Conservation (phyloP, 2,113 vertebrate species). For the Tetrax tetrax region DNA sequence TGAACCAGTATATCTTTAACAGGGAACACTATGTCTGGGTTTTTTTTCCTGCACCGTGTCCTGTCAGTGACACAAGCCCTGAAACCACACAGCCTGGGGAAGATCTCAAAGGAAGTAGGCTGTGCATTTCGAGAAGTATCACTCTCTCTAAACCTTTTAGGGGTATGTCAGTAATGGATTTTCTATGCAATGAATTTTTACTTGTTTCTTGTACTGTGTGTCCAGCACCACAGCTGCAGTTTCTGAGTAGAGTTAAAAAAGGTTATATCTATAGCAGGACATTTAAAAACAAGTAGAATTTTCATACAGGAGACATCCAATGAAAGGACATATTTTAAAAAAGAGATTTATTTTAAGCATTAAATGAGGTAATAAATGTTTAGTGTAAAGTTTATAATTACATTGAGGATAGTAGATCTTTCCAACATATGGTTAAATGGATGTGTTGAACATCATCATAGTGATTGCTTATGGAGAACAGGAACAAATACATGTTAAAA, state of each 20-base stretch:
- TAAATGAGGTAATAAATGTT: not conserved
- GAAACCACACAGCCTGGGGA: not conserved
- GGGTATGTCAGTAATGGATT: not conserved
- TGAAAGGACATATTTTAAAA: not conserved
- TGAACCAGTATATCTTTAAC: too few species aligned
- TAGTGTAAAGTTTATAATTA: not conserved
- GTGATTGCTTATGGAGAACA: not conserved
- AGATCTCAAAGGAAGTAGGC: not conserved
- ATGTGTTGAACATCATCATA: not conserved
- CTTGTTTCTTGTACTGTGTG: not conserved
- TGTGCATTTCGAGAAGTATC: not conserved
- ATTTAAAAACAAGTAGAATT: not conserved
- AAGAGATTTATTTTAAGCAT: not conserved
- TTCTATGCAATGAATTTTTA: not conserved
- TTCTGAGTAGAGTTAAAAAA: not conserved
- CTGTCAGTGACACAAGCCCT: not conserved
- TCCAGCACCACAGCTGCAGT: not conserved
- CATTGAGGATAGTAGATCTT: accelerated
- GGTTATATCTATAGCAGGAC: not conserved
- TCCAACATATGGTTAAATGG: not conserved
- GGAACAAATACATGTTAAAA: not conserved
- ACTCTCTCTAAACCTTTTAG: not conserved
- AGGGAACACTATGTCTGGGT: too few species aligned
- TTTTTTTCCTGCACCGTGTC: not conserved
- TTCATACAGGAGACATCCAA: not conserved